Evolutionary conservation across 2,888 invertebrate genomes (phyloP).

Genomic region (Eupithecia centaureata): DNA sequence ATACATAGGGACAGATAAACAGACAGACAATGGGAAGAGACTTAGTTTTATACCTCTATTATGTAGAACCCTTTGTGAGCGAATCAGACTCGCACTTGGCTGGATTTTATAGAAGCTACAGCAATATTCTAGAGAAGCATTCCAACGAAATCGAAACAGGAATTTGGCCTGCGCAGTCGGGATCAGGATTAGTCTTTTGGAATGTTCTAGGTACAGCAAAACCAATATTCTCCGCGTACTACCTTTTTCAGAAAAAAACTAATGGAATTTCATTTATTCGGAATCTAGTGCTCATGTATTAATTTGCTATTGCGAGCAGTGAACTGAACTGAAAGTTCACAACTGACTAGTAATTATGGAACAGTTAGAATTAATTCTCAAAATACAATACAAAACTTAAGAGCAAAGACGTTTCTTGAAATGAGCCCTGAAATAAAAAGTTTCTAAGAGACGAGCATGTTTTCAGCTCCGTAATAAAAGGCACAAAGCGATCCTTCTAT

Average conservation of each 20-base stretch:
- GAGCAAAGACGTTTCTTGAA: neutral
- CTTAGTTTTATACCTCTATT: too few relatives aligned
- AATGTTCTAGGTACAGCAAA: constrained; percentile 18
- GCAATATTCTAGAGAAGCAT: neutral
- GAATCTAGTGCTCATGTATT: neutral
- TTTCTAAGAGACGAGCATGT: neutral
- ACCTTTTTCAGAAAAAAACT: constrained; percentile 14
- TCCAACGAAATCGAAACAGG: constrained; percentile 1
- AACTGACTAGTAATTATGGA: neutral
- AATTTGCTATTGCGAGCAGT: neutral
- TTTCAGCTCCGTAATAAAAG: constrained; percentile 2
- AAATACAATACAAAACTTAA: neutral
- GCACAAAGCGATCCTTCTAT: constrained; percentile 47
- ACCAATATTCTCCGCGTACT: constrained; percentile 17
- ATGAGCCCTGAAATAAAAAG: neutral
- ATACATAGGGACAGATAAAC: too few relatives aligned
- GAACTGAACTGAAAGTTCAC: neutral
- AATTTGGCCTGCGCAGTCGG: neutral
- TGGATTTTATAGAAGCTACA: neutral
- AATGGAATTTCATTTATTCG: constrained; percentile 20
- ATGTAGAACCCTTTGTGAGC: too few relatives aligned
- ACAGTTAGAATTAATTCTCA: neutral
- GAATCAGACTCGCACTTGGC: too few relatives aligned
- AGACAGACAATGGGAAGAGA: too few relatives aligned
- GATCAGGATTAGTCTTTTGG: constrained; percentile 14